These are phyloP conservation scores for Drosophila tropicalis DNA, from an alignment of 1,140 invertebrate species.

Conservation along the genomic window DNA sequence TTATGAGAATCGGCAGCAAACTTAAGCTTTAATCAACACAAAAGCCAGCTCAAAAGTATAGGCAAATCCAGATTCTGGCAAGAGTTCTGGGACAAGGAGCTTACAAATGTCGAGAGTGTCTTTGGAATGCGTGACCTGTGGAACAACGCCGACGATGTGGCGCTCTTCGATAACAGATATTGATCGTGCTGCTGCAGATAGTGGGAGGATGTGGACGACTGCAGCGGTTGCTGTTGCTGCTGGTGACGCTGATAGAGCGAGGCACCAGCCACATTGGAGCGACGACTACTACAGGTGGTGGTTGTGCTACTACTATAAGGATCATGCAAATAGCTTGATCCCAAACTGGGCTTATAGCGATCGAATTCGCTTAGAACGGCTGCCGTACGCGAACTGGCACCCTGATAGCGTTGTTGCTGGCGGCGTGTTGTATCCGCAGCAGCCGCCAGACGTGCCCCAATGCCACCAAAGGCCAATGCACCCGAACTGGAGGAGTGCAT, in stretches of 20 bases:
- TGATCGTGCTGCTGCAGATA: slow-evolving; percentile 74
- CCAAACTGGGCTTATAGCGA: slow-evolving; percentile 54
- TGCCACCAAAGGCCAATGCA: slow-evolving; percentile 76
- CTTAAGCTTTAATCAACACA: slow-evolving; percentile 43
- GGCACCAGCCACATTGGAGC: slow-evolving; percentile 44
- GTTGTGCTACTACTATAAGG: slow-evolving; percentile 48
- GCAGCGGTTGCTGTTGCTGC: slow-evolving; percentile 51
- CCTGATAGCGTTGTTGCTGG: slow-evolving; percentile 69
- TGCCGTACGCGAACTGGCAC: slow-evolving; percentile 71
- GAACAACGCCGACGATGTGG: slow-evolving; percentile 79
- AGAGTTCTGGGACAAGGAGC: slow-evolving; percentile 41
- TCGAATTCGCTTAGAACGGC: slow-evolving; percentile 76
- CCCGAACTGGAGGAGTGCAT: slow-evolving; percentile 79
- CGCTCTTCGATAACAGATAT: slow-evolving; percentile 75
- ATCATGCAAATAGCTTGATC: slow-evolving; percentile 66
- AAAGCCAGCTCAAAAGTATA: slow-evolving; percentile 23
- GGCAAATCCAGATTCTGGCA: neutral
- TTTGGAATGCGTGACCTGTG: slow-evolving; percentile 83
- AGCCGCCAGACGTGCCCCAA: slow-evolving; percentile 73
- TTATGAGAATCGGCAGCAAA: slow-evolving; percentile 26
- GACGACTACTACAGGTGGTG: slow-evolving; percentile 31
- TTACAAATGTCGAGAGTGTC: slow-evolving; percentile 83
- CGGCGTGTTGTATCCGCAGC: slow-evolving; percentile 59
- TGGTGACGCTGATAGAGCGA: slow-evolving; percentile 66
- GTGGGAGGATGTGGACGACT: slow-evolving; percentile 54